These are phyloP conservation scores for Tragelaphus imberbis DNA, from an alignment of 2,113 vertebrate species.

Conservation along the genomic window DNA sequence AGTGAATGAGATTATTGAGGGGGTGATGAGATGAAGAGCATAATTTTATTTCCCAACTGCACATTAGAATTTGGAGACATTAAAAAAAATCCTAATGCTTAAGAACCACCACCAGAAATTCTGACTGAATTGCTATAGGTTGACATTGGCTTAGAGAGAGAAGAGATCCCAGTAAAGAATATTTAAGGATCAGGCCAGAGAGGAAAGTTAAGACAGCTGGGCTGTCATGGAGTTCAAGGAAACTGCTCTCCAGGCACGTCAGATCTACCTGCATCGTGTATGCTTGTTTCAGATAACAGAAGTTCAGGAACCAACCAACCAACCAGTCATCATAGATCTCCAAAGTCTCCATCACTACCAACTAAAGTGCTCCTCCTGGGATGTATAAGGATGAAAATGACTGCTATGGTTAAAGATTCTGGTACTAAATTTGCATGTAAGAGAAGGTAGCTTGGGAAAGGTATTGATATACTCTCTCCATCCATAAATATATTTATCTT, in stretches of 20 bases:
- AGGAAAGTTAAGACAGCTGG: background rate
- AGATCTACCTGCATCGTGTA: background rate
- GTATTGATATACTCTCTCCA: background rate
- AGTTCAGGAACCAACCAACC: background rate
- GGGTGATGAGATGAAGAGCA: background rate
- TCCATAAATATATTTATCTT: background rate
- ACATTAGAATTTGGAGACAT: background rate
- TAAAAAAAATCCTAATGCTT: background rate
- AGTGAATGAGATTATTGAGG: background rate
- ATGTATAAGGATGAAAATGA: constrained; percentile 51
- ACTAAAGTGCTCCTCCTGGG: background rate
- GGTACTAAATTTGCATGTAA: background rate
- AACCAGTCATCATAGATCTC: background rate
- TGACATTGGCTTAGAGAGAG: background rate
- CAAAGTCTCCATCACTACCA: background rate
- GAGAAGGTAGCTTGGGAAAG: background rate
- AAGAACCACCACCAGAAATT: background rate
- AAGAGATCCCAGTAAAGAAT: background rate
- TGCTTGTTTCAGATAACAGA: background rate
- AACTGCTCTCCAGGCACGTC: background rate
- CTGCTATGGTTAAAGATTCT: background rate
- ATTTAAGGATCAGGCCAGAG: background rate
- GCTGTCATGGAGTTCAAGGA: background rate
- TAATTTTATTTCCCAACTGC: background rate
- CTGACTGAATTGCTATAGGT: background rate